Evolutionary conservation across 2,797 vertebrate genomes (phyloP).

Genomic region (Hybognathus amarus): DNA sequence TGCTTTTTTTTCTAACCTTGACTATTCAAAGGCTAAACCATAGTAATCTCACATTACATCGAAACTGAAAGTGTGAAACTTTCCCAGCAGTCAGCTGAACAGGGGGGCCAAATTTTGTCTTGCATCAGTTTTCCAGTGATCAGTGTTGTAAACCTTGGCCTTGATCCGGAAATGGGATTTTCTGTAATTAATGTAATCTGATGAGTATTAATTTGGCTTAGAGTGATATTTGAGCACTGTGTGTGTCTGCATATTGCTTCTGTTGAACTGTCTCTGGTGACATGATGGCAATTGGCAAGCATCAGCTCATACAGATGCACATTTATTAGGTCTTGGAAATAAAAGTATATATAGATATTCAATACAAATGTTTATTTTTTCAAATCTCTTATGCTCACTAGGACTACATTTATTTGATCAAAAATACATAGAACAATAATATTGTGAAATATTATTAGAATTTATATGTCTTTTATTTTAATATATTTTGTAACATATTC

Average conservation of each 20-base stretch:
- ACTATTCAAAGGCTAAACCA: conserved; percentile 30
- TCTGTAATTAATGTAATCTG: conserved; percentile 48
- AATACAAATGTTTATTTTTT: no score
- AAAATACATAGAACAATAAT: no score
- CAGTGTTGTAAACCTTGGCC: conserved; percentile 15
- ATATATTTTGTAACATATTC: no score
- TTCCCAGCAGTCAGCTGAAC: conserved; percentile 22
- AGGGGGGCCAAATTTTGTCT: conserved; percentile 17
- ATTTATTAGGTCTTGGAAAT: not conserved
- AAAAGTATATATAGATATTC: no score
- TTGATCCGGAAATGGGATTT: conserved; percentile 36
- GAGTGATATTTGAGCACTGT: conserved; percentile 40
- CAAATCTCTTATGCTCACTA: no score
- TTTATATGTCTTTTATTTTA: no score
- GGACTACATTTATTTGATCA: no score
- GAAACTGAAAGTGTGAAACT: not conserved
- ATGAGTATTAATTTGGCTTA: conserved; percentile 42
- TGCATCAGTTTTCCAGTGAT: conserved; percentile 11
- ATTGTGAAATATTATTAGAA: no score
- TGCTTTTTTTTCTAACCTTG: not conserved
- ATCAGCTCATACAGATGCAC: conserved; percentile 15
- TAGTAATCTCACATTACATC: conserved; percentile 22
- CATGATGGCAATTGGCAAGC: not conserved
- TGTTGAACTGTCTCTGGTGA: conserved; percentile 32
- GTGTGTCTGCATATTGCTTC: conserved; percentile 19